phyloP scores from a whole-genome alignment of 2,888 invertebrate species.

The Hirtodrosophila confusa region DNA sequence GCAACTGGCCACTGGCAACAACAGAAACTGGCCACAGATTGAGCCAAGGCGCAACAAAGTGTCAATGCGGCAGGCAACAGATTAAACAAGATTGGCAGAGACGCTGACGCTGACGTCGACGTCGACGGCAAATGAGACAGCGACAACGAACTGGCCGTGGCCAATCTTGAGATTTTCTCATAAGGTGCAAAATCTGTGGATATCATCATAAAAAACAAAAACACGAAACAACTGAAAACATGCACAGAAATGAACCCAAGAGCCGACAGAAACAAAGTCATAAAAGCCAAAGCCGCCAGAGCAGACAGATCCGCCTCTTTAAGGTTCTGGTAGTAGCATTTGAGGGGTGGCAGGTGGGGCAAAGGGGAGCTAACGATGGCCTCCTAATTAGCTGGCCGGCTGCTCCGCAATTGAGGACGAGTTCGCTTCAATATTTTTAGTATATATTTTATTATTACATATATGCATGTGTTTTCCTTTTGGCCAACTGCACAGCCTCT shows the following conservation, averaged over 20 bases:
- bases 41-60: conserved; percentile 73
- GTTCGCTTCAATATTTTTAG: conserved; percentile 38
- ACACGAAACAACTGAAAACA: conserved; percentile 54
- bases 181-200: conserved; percentile 78
- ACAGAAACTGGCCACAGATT: conserved; percentile 40
- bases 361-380: conserved; percentile 24
- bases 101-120: conserved; percentile 18
- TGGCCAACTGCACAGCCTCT: conserved; percentile 21
- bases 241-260: conserved; percentile 64
- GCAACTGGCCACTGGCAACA: conserved; percentile 14
- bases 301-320: conserved; percentile 61
- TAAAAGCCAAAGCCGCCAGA: conserved; percentile 38
- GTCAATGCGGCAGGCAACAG: conserved; percentile 71
- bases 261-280: conserved; percentile 51
- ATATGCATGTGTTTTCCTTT: conserved; percentile 8
- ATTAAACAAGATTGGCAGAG: conserved; percentile 75
- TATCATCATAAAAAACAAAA: conserved; percentile 66
- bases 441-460: conserved; percentile 56
- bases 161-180: conserved; percentile 70
- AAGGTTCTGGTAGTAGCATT: conserved; percentile 18
- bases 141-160: conserved; percentile 21
- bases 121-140: conserved; percentile 40
- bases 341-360: not conserved
- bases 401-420: conserved; percentile 54
- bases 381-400: conserved; percentile 69